A percentile compares a stretch with the other conserved stretches of the same genome.
Conservation (phyloP, 1,140 invertebrate species). For the Drosophila nannoptera region DNA sequence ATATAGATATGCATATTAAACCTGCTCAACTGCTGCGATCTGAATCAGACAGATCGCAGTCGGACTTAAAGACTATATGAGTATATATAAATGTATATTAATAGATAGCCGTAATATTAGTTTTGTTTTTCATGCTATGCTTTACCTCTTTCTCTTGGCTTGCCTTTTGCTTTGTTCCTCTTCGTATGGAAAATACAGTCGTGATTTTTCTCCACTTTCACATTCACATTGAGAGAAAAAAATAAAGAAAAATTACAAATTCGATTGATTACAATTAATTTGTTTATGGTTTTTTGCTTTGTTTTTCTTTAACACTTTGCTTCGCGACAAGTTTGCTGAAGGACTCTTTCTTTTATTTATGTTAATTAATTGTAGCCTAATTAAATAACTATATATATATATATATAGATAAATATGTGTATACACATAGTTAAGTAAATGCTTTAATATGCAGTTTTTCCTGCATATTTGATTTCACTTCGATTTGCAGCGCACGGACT, state of each 20-base stretch:
- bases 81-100: conserved; percentile 5
- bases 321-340: too few species aligned
- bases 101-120: conserved; percentile 3
- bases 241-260: conserved; percentile 24
- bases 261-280: not conserved
- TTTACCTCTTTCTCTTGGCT: conserved; percentile 35
- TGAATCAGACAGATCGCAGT: conserved; percentile 21
- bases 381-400: not conserved
- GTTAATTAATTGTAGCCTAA: not conserved
- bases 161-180: conserved; percentile 12
- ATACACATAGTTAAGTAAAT: not conserved
- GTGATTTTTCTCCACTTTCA: conserved; percentile 55
- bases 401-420: conserved; percentile 4
- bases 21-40: not conserved
- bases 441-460: not conserved
- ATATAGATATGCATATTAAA: not conserved
- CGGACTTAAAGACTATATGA: conserved; percentile 21
- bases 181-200: conserved; percentile 25
- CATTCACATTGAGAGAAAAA: conserved; percentile 47
- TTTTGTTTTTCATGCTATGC: conserved; percentile 5
- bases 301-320: conserved; percentile 2
- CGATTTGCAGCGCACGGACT: conserved; percentile 23
- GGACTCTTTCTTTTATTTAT: conserved; percentile 9
- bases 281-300: conserved; percentile 31
- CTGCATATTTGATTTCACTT: conserved; percentile 45